These are phyloP conservation scores for Apogon hyalosoma DNA, from an alignment of 2,797 vertebrate genomes.

Conservation along the genomic window DNA sequence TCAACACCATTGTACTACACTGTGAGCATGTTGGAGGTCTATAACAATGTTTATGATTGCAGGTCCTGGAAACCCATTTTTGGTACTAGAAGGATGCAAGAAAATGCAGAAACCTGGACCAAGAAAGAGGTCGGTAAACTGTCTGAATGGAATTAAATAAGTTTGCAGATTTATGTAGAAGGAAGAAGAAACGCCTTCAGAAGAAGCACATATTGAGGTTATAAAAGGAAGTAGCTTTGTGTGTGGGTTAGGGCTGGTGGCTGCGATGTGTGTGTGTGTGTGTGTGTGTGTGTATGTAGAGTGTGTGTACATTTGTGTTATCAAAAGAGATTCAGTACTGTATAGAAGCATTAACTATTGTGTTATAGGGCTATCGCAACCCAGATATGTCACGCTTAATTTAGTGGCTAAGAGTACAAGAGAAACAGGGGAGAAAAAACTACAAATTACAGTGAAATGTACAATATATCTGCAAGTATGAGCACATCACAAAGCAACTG, in stretches of 20 bases:
- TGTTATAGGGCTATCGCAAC: constrained; percentile 77
- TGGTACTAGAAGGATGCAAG: constrained; percentile 52
- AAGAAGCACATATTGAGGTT: constrained; percentile 45
- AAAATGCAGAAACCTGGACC: constrained; percentile 46
- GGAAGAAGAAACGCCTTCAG: constrained; percentile 37
- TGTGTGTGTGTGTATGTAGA: constrained; percentile 17
- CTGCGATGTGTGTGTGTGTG: constrained; percentile 14
- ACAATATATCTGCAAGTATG: constrained; percentile 48
- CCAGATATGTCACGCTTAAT: constrained; percentile 83
- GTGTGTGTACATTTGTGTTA: constrained; percentile 50
- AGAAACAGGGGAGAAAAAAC: constrained; percentile 49
- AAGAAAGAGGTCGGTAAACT: constrained; percentile 41
- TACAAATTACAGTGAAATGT: constrained; percentile 66
- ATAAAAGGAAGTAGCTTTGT: constrained; percentile 39
- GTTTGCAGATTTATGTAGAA: constrained; percentile 37
- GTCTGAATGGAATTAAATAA: constrained; percentile 37
- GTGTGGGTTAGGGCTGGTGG: constrained; percentile 13
- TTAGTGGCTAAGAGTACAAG: constrained; percentile 77
- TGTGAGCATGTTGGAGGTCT: constrained; percentile 38
- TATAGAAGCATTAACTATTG: constrained; percentile 65
- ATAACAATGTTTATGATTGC: constrained; percentile 50
- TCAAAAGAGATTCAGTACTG: constrained; percentile 57
- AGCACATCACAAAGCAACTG: constrained; percentile 29
- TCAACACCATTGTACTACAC: constrained; percentile 57
- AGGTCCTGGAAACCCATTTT: constrained; percentile 66